A percentile compares a stretch with the other conserved stretches of the same genome.
These are phyloP conservation scores for Seriola quinqueradiata DNA, from an alignment of 2,113 vertebrate species.

Conservation along the genomic window DNA sequence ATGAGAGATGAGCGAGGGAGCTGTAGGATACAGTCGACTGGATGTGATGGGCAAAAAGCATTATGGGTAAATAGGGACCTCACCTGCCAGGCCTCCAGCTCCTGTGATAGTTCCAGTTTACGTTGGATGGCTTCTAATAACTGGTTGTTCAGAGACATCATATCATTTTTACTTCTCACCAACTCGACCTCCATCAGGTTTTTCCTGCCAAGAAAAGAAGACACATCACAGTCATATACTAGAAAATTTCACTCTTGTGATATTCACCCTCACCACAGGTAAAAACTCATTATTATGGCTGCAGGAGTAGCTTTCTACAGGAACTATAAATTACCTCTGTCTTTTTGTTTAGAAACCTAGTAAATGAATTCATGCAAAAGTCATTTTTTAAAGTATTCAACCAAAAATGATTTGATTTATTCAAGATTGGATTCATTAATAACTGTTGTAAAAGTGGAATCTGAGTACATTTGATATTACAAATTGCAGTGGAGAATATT, in stretches of 20 bases:
- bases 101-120: constrained; percentile 89
- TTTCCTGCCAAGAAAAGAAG: constrained; percentile 79
- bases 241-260: neutral
- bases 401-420: neutral
- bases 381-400: neutral
- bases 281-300: neutral
- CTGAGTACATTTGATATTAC: neutral
- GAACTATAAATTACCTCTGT: neutral
- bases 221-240: neutral
- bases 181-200: constrained; percentile 88
- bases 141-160: constrained; percentile 88
- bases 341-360: neutral
- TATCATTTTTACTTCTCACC: constrained; percentile 83
- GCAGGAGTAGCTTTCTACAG: neutral
- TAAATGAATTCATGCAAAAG: neutral
- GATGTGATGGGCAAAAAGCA: neutral
- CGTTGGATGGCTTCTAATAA: constrained; percentile 89
- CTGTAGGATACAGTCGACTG: neutral
- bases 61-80: neutral
- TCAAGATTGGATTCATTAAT: neutral
- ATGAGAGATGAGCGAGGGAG: neutral
- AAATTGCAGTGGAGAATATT: neutral
- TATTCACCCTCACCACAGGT: neutral
- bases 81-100: constrained; percentile 93
- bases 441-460: neutral